Evolutionary conservation across 2,797 vertebrate species (phyloP).

Genomic region (Karalla daura): DNA sequence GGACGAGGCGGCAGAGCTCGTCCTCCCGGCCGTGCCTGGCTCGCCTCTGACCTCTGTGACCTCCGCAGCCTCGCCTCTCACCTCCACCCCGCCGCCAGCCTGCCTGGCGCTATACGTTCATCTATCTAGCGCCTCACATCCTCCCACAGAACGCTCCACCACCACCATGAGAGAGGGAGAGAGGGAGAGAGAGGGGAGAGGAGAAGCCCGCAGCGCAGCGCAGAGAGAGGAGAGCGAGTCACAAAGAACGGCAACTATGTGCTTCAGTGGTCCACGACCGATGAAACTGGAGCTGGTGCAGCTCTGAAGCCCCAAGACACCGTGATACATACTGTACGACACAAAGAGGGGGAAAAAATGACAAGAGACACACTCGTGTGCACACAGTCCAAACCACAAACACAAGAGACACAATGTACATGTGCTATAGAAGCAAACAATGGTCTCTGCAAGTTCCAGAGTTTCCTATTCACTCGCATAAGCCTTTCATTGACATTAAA

Average conservation of each 20-base stretch:
- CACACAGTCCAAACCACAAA: conserved; percentile 25
- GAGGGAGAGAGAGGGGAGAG: conserved; percentile 29
- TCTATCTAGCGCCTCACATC: conserved; percentile 25
- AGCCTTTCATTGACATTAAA: conserved; percentile 5
- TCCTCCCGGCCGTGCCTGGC: conserved; percentile 25
- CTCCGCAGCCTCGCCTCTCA: conserved; percentile 45
- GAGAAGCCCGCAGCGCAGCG: conserved; percentile 59
- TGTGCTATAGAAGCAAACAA: background rate
- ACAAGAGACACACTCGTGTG: conserved; percentile 25
- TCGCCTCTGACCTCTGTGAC: conserved; percentile 59
- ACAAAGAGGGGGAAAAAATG: conserved; percentile 38
- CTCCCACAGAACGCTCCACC: conserved; percentile 39
- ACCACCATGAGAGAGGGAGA: too few species aligned
- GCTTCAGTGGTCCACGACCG: conserved; percentile 82
- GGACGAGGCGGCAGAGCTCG: conserved; percentile 39
- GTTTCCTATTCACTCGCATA: background rate
- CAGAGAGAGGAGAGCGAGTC: conserved; percentile 59
- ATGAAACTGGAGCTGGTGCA: conserved; percentile 67
- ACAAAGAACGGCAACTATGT: conserved; percentile 82
- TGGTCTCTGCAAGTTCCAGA: background rate
- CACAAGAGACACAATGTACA: conserved; percentile 15
- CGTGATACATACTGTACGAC: conserved; percentile 48
- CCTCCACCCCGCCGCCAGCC: conserved; percentile 48
- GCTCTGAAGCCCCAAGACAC: conserved; percentile 66
- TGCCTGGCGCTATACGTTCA: conserved; percentile 20